Base-by-base conservation (phyloP, 64 coral and sea anemone genomes). In the Astreopora myriophthalma region DNA sequence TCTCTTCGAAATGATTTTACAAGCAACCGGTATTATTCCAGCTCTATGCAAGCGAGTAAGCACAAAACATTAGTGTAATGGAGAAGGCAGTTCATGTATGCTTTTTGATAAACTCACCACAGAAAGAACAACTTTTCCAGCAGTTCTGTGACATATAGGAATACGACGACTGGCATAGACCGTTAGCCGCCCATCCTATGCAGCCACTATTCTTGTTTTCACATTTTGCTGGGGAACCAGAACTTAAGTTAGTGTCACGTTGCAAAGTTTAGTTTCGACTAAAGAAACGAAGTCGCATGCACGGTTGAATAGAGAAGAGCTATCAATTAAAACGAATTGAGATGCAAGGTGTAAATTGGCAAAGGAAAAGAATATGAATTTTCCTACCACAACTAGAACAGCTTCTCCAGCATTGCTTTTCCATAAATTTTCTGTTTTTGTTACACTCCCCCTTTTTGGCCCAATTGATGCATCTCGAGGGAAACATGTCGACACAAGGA, bases 121-220 rank as follows among this genome's bases (percentile, higher is more conserved):
- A 92, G 27, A 57, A 69, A 0, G 90, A 92, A 38, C 90, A 92
- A 35, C 90, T 92, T 52, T 79, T 92, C 90, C 90, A 92, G 24
- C 90, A 92, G 11, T 75, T 71, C 20, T 17, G 39, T 3, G 42
- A 32, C 70, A 92, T 92, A n/a, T 40, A 52, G 10, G 55, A 1
- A 58, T 28, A 28, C 52, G 57, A 70, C 48, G 34, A 64, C 16
- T 26, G 27, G 39, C 81, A 86, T 17, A 74, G 72, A 3, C 90
- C 90, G 35, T 73, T 55, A 2, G 70, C 83, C 5, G 90, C 80
- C 51, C 70, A 86, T 0, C 28, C 77, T 27, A 91, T 69, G 39
- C 89, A 91, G 14, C 28, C 49, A 0, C 8, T 19, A 44, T 71
- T 27, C 29, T 91, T 69, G 42, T 91, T 84, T 67, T 91, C 89